phyloP scores from a whole-genome alignment of 2,797 vertebrate species.

The Falco rusticolus region DNA sequence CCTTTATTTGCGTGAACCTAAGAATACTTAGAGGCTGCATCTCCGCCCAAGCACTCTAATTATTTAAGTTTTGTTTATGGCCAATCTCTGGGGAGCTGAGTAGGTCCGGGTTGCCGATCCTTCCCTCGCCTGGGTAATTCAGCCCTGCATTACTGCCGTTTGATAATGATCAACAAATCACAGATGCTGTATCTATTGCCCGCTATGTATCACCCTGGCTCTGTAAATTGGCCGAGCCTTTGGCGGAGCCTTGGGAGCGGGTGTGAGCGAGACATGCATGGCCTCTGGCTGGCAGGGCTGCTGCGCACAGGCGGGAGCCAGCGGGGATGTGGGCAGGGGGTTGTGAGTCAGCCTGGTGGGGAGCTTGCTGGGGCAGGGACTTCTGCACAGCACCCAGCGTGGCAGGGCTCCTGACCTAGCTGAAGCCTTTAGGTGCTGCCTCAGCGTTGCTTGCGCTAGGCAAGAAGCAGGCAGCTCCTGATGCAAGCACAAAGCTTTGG shows the following conservation, averaged over 20 bases:
- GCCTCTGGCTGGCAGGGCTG: not conserved
- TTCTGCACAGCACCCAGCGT: not conserved
- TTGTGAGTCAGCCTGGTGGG: not conserved
- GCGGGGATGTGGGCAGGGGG: not conserved
- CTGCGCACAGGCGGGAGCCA: not conserved
- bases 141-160: not conserved
- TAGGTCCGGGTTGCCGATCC: not conserved
- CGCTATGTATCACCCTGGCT: not conserved
- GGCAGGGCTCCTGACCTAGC: not conserved
- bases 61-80: slow-evolving; percentile 73
- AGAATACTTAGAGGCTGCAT: slow-evolving; percentile 65
- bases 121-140: slow-evolving; percentile 1
- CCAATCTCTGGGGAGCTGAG: slow-evolving; percentile 34
- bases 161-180: slow-evolving; percentile 44
- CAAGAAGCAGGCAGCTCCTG: not conserved
- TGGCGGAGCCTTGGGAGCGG: not conserved
- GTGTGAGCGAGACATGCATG: accelerated
- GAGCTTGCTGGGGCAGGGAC: not conserved
- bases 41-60: slow-evolving; percentile 63
- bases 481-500: not conserved
- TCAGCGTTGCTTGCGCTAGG: not conserved
- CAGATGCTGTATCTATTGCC: not conserved
- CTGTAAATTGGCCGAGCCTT: not conserved
- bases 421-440: not conserved
- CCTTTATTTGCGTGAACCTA: slow-evolving; percentile 63